Percentiles rank a stretch among this genome's conserved stretches.
Conservation (phyloP, 2,113 vertebrate species). For the Triplophysa tibetana region DNA sequence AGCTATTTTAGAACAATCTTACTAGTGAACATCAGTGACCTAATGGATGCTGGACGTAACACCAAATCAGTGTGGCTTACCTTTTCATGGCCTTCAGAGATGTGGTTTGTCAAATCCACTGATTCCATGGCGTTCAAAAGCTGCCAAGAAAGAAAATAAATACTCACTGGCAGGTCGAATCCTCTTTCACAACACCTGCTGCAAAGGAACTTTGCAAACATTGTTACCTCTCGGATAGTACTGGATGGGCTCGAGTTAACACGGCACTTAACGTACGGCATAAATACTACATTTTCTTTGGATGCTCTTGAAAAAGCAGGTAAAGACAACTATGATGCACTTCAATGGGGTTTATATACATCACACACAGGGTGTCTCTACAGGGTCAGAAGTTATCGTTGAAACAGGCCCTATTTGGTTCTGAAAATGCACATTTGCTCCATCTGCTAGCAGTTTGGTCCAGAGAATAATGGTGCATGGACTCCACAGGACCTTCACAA, state of each 20-base stretch:
- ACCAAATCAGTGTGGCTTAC: slow-evolving; percentile 46
- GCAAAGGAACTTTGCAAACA: not conserved
- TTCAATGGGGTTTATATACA: not conserved
- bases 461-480: not conserved
- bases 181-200: not conserved
- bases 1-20: not conserved
- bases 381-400: not conserved
- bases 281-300: slow-evolving; percentile 1
- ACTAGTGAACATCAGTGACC: not conserved
- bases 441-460: slow-evolving; percentile 3
- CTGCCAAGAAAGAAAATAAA: slow-evolving; percentile 39
- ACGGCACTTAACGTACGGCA: not conserved
- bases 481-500: slow-evolving; percentile 39
- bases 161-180: not conserved
- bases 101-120: slow-evolving; percentile 42
- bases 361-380: not conserved
- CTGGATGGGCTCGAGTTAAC: not conserved
- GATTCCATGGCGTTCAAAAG: slow-evolving; percentile 46
- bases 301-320: not conserved
- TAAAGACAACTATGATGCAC: not conserved
- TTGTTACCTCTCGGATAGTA: not conserved
- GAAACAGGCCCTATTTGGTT: not conserved
- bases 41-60: not conserved
- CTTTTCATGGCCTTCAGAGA: slow-evolving; percentile 54
- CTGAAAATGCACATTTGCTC: slow-evolving; percentile 1